Conservation (phyloP, 1,140 invertebrate species). For the Pinna nobilis region DNA sequence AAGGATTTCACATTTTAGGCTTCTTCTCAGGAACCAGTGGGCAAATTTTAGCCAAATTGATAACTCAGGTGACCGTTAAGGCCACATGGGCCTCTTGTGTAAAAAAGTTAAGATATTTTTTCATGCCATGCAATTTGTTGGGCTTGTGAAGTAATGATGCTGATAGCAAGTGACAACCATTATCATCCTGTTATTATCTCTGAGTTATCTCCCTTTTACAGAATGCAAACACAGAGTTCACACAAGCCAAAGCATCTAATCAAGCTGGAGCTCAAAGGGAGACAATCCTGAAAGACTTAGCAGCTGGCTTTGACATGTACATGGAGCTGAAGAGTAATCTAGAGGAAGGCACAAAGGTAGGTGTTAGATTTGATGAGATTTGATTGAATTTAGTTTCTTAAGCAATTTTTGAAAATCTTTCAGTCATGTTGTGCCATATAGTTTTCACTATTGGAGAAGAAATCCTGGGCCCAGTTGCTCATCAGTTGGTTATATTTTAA, state of each 20-base stretch:
- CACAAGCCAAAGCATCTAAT: constrained; percentile 80
- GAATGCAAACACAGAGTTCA: constrained; percentile 84
- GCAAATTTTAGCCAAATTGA: too few species aligned
- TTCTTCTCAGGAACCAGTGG: too few species aligned
- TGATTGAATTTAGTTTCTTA: too few species aligned
- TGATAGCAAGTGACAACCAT: constrained; percentile 86
- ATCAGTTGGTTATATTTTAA: too few species aligned
- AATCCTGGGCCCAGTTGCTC: too few species aligned
- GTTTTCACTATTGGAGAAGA: too few species aligned
- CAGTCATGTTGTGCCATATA: too few species aligned
- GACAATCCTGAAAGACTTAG: constrained; percentile 88
- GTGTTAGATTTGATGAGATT: neutral
- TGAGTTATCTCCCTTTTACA: constrained; percentile 68
- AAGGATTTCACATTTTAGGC: too few species aligned
- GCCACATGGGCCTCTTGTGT: constrained; percentile 10
- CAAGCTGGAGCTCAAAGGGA: constrained; percentile 81
- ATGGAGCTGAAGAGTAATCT: constrained; percentile 93
- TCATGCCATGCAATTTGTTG: constrained; percentile 86
- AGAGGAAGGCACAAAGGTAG: constrained; percentile 91
- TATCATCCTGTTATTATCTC: neutral
- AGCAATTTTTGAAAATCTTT: too few species aligned
- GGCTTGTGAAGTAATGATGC: constrained; percentile 89
- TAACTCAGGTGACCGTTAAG: too few species aligned
- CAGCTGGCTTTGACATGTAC: constrained; percentile 92
- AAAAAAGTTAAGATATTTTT: constrained; percentile 83